Percentiles rank a stretch among this genome's conserved stretches.
Conservation (phyloP, 2,888 invertebrate species). For the Philhelius pedissequus region DNA sequence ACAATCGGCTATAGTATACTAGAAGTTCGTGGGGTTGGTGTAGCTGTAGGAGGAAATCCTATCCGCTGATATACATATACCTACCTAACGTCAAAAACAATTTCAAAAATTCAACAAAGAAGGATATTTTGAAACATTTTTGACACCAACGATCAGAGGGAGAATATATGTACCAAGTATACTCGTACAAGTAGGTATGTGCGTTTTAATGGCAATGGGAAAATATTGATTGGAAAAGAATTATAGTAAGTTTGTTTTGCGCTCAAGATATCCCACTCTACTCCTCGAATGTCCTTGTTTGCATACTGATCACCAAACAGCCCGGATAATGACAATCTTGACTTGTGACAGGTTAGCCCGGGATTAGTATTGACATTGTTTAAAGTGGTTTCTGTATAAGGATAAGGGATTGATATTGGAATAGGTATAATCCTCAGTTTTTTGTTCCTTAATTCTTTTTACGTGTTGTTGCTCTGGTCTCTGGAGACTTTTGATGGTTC, state of each 20-base stretch:
- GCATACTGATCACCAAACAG: constrained; percentile 44
- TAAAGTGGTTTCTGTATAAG: constrained; percentile 39
- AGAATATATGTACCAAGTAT: not conserved
- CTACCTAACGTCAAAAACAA: constrained; percentile 55
- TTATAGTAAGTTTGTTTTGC: constrained; percentile 37
- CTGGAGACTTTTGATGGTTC: constrained; percentile 33
- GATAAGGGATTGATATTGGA: constrained; percentile 10
- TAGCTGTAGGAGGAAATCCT: constrained; percentile 32
- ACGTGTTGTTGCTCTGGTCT: constrained; percentile 15
- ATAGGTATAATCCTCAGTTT: constrained; percentile 18
- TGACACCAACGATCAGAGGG: not conserved
- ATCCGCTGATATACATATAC: too few species aligned
- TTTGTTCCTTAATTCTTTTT: constrained; percentile 23
- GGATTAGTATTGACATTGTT: constrained; percentile 58
- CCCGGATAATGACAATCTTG: not conserved
- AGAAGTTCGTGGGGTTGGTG: not conserved
- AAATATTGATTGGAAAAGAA: constrained; percentile 64
- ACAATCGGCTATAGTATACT: constrained; percentile 24
- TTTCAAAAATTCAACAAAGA: constrained; percentile 29
- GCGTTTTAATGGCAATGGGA: constrained; percentile 5
- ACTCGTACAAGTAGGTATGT: too few species aligned
- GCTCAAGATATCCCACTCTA: not conserved
- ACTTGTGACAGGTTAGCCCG: constrained; percentile 6
- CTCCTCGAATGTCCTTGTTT: constrained; percentile 44
- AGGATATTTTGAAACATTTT: constrained; percentile 1